phyloP scores from a whole-genome alignment of 2,797 vertebrate species.

The Poeciliopsis presidionis region DNA sequence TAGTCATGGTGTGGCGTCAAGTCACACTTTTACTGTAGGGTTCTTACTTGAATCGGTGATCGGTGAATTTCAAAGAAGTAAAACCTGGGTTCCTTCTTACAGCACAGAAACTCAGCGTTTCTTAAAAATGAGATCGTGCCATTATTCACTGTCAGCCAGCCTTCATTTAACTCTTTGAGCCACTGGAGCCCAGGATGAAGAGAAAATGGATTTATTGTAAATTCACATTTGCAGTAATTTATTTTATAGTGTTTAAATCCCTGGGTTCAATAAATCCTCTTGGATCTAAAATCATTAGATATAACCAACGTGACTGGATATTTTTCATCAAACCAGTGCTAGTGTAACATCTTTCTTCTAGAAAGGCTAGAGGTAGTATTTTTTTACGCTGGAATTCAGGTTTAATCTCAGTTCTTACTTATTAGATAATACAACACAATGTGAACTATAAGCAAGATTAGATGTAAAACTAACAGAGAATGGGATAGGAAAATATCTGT shows the following conservation, averaged over 20 bases:
- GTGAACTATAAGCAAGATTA: background rate
- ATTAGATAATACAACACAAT: background rate
- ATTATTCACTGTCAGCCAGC: constrained; percentile 36
- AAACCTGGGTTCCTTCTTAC: constrained; percentile 49
- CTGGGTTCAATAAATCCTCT: background rate
- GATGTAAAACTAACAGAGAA: background rate
- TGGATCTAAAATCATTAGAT: background rate
- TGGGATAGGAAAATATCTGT: background rate
- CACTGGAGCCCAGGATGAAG: background rate
- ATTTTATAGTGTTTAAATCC: constrained; percentile 53
- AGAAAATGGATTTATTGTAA: constrained; percentile 26
- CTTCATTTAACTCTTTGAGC: constrained; percentile 53
- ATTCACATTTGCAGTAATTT: constrained; percentile 20
- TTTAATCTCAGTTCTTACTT: background rate
- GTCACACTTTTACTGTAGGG: constrained; percentile 61
- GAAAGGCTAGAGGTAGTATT: background rate
- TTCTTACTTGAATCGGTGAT: constrained; percentile 45
- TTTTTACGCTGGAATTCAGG: background rate
- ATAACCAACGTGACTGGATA: background rate
- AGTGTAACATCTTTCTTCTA: background rate
- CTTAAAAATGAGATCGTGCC: constrained; percentile 54
- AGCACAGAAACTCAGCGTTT: constrained; percentile 58
- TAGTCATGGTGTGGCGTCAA: constrained; percentile 70
- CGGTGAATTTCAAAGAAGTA: constrained; percentile 76
- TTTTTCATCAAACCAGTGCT: background rate